Percentiles rank a stretch among this genome's conserved stretches.
These are phyloP conservation scores for Pachyramphus minor DNA, from an alignment of 2,113 vertebrate genomes.

Conservation along the genomic window DNA sequence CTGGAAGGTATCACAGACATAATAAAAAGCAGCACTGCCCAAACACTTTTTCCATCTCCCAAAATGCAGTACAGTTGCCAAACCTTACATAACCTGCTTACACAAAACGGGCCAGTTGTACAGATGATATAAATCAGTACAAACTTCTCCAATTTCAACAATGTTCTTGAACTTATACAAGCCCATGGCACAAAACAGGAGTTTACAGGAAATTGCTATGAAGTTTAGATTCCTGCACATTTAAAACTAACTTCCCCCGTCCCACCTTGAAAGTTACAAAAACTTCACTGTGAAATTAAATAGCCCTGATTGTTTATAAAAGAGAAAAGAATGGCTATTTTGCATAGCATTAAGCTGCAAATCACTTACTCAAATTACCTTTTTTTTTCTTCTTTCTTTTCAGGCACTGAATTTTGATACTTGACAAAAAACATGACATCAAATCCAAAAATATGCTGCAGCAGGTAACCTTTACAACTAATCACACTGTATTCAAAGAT, in stretches of 20 bases:
- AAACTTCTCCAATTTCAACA: slow-evolving; percentile 21
- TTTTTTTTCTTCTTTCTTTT: not conserved
- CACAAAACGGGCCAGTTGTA: not conserved
- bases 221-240: not conserved
- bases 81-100: slow-evolving; percentile 44
- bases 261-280: not conserved
- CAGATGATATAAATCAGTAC: slow-evolving; percentile 27
- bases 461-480: not conserved
- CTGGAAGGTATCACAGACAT: not conserved
- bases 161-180: not conserved
- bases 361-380: not conserved
- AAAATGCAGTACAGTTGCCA: not conserved
- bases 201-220: slow-evolving; percentile 19
- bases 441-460: not conserved
- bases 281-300: not conserved
- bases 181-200: slow-evolving; percentile 8
- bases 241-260: not conserved
- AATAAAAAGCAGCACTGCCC: not conserved
- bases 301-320: not conserved
- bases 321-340: not conserved
- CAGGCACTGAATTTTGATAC: not conserved
- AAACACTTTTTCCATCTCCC: not conserved
- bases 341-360: not conserved
- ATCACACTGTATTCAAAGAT: not conserved
- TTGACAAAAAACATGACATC: not conserved